These are phyloP conservation scores for Euplexia lucipara DNA, from an alignment of 2,888 invertebrate genomes.

Conservation along the genomic window DNA sequence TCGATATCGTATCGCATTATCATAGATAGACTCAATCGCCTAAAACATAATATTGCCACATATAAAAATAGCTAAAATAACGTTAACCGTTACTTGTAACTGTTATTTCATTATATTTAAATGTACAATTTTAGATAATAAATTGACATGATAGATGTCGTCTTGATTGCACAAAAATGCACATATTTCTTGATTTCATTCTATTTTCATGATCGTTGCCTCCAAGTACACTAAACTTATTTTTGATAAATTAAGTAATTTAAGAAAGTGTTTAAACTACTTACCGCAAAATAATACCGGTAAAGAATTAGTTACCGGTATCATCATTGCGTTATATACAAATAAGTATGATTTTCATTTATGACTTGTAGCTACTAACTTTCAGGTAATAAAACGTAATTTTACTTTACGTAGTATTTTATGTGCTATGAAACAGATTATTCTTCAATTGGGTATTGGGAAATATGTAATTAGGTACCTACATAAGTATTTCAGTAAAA, in stretches of 20 bases:
- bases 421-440: neutral
- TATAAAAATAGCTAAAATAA: constrained; percentile 58
- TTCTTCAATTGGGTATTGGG: neutral
- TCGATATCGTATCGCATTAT: constrained; percentile 53
- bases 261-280: neutral
- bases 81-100: constrained; percentile 56
- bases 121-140: constrained; percentile 60
- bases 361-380: neutral
- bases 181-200: constrained; percentile 48
- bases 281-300: neutral
- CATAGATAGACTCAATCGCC: constrained; percentile 69
- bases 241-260: constrained; percentile 36
- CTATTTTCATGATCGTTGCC: constrained; percentile 32
- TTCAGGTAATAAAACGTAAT: too few relatives aligned
- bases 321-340: neutral
- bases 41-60: constrained; percentile 58
- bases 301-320: neutral
- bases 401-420: too few relatives aligned
- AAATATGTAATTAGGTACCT: neutral
- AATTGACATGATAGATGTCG: constrained; percentile 60
- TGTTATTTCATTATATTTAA: constrained; percentile 62
- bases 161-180: constrained; percentile 62
- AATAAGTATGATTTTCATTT: neutral
- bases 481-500: too few relatives aligned
- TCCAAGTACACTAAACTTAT: constrained; percentile 41